These are phyloP conservation scores for Trissonchulus sp. DNA, from an alignment of 2,888 invertebrate species.

Conservation along the genomic window DNA sequence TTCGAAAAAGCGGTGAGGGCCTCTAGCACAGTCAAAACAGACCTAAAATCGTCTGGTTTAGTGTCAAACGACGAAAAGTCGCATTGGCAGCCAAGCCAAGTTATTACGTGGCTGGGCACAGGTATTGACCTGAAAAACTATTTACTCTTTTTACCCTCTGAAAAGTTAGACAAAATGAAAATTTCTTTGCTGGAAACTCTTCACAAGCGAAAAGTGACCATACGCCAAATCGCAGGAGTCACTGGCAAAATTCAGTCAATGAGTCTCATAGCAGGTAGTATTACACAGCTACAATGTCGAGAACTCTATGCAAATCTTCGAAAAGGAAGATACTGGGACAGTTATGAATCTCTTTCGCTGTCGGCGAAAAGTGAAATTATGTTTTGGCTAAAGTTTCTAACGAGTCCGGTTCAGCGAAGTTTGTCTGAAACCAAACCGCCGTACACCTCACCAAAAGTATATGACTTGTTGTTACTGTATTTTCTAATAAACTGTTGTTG, in stretches of 20 bases:
- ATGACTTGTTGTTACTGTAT: too few relatives aligned
- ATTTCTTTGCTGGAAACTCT: neutral
- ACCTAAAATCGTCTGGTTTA: neutral
- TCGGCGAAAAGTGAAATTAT: too few relatives aligned
- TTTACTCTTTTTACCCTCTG: neutral
- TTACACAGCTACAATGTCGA: neutral
- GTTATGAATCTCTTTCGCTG: too few relatives aligned
- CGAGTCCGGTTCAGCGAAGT: too few relatives aligned
- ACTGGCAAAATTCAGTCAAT: neutral
- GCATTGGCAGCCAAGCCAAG: neutral
- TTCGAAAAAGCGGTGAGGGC: neutral
- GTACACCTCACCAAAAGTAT: too few relatives aligned
- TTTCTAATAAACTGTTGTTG: too few relatives aligned
- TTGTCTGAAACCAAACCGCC: too few relatives aligned
- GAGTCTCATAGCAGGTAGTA: neutral
- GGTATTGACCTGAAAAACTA: slow-evolving; percentile 3
- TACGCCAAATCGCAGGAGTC: neutral
- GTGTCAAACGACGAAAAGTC: neutral
- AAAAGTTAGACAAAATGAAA: neutral
- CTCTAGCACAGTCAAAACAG: neutral
- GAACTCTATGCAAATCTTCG: neutral
- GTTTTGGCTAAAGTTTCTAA: too few relatives aligned
- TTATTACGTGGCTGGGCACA: neutral
- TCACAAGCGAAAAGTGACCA: neutral
- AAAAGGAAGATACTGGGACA: too few relatives aligned